These are phyloP conservation scores for Leptinotarsa lineolata DNA, from an alignment of 1,140 invertebrate genomes.

Conservation along the genomic window DNA sequence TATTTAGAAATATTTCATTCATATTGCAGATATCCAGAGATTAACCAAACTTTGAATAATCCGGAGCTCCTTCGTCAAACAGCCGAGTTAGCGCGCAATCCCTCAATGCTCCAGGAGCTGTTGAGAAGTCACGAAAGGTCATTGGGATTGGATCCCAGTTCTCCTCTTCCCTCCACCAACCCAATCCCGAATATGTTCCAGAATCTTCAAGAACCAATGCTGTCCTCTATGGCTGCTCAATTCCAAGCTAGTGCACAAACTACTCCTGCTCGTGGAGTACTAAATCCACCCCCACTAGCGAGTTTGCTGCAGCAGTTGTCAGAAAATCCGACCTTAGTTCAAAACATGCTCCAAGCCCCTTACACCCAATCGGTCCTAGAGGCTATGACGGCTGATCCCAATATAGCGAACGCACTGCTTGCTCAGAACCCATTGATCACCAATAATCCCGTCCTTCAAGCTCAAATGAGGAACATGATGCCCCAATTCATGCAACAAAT, in stretches of 20 bases:
- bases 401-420: constrained; percentile 80
- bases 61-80: constrained; percentile 95
- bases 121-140: constrained; percentile 98
- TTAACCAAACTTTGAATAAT: constrained; percentile 98
- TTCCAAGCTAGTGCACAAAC: constrained; percentile 58
- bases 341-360: constrained; percentile 89
- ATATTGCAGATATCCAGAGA: constrained; percentile 86
- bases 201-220: constrained; percentile 98
- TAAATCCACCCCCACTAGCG: constrained; percentile 85
- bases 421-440: constrained; percentile 85
- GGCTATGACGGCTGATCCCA: constrained; percentile 83
- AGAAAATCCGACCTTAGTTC: constrained; percentile 89
- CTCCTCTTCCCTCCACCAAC: constrained; percentile 87
- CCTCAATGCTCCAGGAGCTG: constrained; percentile 96
- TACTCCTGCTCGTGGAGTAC: constrained; percentile 60
- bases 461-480: constrained; percentile 89
- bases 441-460: constrained; percentile 85
- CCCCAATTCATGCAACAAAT: constrained; percentile 88
- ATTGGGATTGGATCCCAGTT: constrained; percentile 93
- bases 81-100: constrained; percentile 96
- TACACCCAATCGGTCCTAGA: constrained; percentile 90
- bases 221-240: constrained; percentile 91
- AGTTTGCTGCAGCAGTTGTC: constrained; percentile 90
- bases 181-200: constrained; percentile 95
- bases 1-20: no score